phyloP scores from a whole-genome alignment of 2,888 invertebrate species.

The Venusia cambrica region DNA sequence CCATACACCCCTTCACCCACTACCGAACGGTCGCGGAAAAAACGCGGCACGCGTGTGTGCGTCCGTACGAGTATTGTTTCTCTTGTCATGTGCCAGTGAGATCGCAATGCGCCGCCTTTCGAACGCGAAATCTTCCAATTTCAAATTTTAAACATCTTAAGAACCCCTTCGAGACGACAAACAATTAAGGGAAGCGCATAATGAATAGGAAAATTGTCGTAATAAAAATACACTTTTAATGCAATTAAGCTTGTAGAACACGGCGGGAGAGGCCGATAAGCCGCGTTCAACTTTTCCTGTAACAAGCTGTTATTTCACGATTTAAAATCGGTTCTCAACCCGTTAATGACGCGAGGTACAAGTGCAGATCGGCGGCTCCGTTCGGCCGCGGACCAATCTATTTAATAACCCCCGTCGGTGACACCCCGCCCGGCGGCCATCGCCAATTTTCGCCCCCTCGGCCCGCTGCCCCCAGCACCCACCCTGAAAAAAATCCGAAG shows the following conservation, averaged over 20 bases:
- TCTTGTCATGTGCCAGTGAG: conserved; percentile 17
- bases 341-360: conserved; percentile 81
- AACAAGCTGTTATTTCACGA: conserved; percentile 80
- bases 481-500: conserved; percentile 81
- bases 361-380: conserved; percentile 80
- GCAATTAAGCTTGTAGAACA: conserved; percentile 72
- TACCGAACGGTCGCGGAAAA: conserved; percentile 70
- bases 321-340: conserved; percentile 80
- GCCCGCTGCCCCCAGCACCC: conserved; percentile 68
- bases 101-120: conserved; percentile 11
- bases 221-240: conserved; percentile 60
- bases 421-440: conserved; percentile 80
- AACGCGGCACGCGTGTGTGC: conserved; percentile 60
- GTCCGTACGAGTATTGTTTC: conserved; percentile 37
- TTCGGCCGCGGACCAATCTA: conserved; percentile 82
- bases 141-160: conserved; percentile 6
- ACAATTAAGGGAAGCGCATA: conserved; percentile 31
- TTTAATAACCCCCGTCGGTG: conserved; percentile 81
- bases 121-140: conserved; percentile 11
- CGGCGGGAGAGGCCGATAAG: conserved; percentile 67
- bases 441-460: conserved; percentile 75
- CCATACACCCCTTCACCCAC: conserved; percentile 58
- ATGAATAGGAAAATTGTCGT: conserved; percentile 48
- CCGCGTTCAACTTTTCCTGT: conserved; percentile 78
- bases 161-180: conserved; percentile 14